Conservation (phyloP, 2,888 invertebrate species). For the Apotomis betuletana region DNA sequence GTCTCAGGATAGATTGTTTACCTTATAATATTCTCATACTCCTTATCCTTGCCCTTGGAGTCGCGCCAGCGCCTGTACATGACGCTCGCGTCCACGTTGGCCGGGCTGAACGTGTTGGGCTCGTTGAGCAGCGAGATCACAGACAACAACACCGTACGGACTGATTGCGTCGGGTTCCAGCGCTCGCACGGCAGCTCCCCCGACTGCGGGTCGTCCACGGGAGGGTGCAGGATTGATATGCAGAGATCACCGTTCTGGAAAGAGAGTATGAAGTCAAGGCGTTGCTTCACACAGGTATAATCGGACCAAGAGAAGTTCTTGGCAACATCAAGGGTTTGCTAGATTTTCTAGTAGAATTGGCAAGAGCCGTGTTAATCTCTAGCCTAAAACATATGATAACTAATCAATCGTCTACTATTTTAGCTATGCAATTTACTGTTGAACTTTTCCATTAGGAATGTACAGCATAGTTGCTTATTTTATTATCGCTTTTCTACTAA, state of each 20-base stretch:
- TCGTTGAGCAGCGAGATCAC: slow-evolving; percentile 99
- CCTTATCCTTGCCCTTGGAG: slow-evolving; percentile 98
- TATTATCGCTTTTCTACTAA: too few species aligned
- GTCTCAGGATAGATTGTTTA: slow-evolving; percentile 60
- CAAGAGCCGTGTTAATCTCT: too few species aligned
- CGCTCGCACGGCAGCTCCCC: slow-evolving; percentile 99
- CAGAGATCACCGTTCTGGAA: slow-evolving; percentile 98
- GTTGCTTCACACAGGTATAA: too few species aligned
- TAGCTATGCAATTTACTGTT: too few species aligned
- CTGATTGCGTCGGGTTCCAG: slow-evolving; percentile 99
- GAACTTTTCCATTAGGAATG: too few species aligned
- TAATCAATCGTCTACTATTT: too few species aligned
- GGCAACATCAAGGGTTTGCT: too few species aligned
- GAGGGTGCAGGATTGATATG: slow-evolving; percentile 99
- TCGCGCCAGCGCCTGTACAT: slow-evolving; percentile 99
- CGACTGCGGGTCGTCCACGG: slow-evolving; percentile 99
- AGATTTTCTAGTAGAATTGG: too few species aligned
- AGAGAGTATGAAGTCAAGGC: slow-evolving; percentile 8
- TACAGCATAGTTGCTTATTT: too few species aligned
- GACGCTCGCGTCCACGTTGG: slow-evolving; percentile 99
- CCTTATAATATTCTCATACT: slow-evolving; percentile 99
- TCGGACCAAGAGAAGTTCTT: too few species aligned
- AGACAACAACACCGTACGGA: slow-evolving; percentile 98
- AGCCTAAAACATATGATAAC: too few species aligned
- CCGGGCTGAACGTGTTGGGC: slow-evolving; percentile 99